phyloP scores from a whole-genome alignment of 2,113 vertebrate genomes.

The Tylochromis polylepis region DNA sequence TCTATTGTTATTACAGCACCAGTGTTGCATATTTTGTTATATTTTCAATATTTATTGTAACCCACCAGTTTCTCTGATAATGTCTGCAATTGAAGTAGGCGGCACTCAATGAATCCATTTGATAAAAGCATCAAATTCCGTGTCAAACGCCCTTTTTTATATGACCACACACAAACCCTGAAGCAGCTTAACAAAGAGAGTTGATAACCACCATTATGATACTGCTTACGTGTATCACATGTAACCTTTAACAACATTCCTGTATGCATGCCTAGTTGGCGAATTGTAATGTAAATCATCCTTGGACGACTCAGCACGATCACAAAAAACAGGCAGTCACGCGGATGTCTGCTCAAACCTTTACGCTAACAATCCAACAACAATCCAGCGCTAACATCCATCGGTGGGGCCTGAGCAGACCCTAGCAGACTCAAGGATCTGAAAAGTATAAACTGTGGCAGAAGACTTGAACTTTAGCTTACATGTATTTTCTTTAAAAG shows the following conservation, averaged over 20 bases:
- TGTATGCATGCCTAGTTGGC: background rate
- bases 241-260: too few relatives aligned
- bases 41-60: background rate
- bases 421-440: background rate
- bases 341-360: background rate
- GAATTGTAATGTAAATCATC: background rate
- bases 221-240: background rate
- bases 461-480: background rate
- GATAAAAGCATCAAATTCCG: rapidly evolving
- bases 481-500: too few relatives aligned
- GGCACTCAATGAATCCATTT: rapidly evolving
- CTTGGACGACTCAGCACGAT: background rate
- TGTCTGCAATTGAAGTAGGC: background rate
- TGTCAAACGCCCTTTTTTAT: background rate
- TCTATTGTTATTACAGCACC: background rate
- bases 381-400: background rate
- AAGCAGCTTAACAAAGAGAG: background rate
- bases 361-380: background rate
- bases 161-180: background rate
- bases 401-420: background rate
- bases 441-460: background rate
- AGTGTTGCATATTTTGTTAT: background rate
- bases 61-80: background rate
- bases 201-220: background rate
- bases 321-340: background rate